Conservation (phyloP, 2,797 vertebrate genomes). For the Graptemys geographica region DNA sequence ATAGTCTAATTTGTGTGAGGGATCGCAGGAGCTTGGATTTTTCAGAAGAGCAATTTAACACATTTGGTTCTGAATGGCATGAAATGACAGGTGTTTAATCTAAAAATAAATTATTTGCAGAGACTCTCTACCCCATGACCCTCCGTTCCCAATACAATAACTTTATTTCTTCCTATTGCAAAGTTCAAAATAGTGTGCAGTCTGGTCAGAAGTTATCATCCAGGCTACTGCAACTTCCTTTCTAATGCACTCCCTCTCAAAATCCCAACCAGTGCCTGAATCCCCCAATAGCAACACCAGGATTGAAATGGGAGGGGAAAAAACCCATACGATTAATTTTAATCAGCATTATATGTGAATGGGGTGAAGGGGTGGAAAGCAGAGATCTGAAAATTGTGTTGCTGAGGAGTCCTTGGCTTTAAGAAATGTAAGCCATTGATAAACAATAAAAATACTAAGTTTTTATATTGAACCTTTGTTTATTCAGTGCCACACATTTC, state of each 20-base stretch:
- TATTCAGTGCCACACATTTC: rapidly evolving
- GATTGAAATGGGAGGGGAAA: neutral
- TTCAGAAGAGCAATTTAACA: rapidly evolving
- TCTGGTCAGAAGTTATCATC: rapidly evolving
- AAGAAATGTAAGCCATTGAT: neutral
- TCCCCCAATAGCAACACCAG: rapidly evolving
- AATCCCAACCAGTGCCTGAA: rapidly evolving
- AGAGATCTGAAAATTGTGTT: neutral
- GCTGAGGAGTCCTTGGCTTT: rapidly evolving
- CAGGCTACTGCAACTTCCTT: rapidly evolving
- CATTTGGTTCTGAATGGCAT: rapidly evolving
- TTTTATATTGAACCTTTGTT: neutral
- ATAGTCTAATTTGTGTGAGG: neutral
- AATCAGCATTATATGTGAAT: rapidly evolving
- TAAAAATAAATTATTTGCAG: neutral
- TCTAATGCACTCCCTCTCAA: rapidly evolving
- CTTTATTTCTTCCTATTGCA: rapidly evolving
- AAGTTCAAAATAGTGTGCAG: rapidly evolving
- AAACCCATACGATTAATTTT: neutral
- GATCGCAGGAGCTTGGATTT: rapidly evolving
- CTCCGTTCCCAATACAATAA: neutral
- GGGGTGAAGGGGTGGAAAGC: neutral
- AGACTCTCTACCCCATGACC: neutral
- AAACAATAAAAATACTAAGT: rapidly evolving
- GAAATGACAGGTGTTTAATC: neutral